Conservation (phyloP, 2,797 vertebrate genomes). For the Poeciliopsis turneri region DNA sequence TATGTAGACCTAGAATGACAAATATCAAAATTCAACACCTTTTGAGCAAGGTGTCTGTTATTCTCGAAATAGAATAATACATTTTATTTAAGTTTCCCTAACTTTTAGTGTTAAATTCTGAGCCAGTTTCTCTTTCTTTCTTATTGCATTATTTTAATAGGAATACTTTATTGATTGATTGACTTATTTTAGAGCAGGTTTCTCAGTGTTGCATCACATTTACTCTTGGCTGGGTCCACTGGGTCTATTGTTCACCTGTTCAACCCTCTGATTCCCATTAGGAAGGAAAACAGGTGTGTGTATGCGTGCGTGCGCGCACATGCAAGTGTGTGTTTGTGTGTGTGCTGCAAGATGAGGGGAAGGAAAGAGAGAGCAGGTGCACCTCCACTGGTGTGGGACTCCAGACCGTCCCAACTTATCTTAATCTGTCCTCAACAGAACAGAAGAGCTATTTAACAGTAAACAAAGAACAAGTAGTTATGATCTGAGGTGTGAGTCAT, state of each 20-base stretch:
- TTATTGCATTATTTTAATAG: background rate
- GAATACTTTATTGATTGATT: background rate
- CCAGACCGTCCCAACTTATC: constrained; percentile 7
- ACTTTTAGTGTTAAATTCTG: constrained; percentile 10
- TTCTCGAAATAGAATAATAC: background rate
- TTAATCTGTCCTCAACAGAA: constrained; percentile 1
- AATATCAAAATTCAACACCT: background rate
- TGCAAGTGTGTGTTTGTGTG: constrained; percentile 49
- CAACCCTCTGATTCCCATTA: constrained; percentile 63
- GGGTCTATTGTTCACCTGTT: constrained; percentile 67
- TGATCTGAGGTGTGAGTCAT: background rate
- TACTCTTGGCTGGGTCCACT: constrained; percentile 43
- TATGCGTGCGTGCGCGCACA: constrained; percentile 5
- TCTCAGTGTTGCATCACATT: constrained; percentile 75
- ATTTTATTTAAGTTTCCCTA: constrained; percentile 11
- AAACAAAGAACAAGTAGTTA: constrained; percentile 9
- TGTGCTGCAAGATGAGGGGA: constrained; percentile 22
- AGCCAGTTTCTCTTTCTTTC: background rate
- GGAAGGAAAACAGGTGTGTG: constrained; percentile 59
- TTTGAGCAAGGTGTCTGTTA: background rate
- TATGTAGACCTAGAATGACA: background rate
- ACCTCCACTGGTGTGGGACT: constrained; percentile 13
- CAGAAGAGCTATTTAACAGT: background rate
- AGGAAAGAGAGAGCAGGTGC: constrained; percentile 50
- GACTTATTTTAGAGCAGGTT: constrained; percentile 33